Evolutionary conservation across 2,888 invertebrate genomes (phyloP).

Genomic region (Andrena camellia): DNA sequence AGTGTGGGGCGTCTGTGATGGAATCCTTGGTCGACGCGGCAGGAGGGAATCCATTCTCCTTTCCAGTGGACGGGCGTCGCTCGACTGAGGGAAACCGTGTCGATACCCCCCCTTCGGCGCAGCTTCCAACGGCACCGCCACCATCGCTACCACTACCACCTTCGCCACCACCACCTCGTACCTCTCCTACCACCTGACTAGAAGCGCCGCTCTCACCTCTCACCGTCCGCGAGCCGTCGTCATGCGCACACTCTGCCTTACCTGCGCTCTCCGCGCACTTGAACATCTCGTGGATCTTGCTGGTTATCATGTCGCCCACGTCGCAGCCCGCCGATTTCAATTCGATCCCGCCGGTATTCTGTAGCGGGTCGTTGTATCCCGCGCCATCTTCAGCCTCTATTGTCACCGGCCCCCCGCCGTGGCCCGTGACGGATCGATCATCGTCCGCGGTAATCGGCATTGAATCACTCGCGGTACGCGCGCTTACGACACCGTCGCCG

Average conservation of each 20-base stretch:
- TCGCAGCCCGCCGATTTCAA: slow-evolving; percentile 46
- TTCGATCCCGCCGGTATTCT: slow-evolving; percentile 33
- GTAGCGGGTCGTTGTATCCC: slow-evolving; percentile 52
- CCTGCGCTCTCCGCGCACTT: slow-evolving; percentile 71
- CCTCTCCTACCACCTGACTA: slow-evolving; percentile 66
- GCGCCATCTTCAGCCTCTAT: slow-evolving; percentile 38
- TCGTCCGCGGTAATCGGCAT: slow-evolving; percentile 26
- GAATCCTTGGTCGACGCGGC: slow-evolving; percentile 85
- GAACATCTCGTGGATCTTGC: slow-evolving; percentile 76
- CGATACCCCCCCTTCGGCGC: slow-evolving; percentile 69
- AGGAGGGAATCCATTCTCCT: slow-evolving; percentile 80
- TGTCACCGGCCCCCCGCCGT: slow-evolving; percentile 10
- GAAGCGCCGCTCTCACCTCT: slow-evolving; percentile 68
- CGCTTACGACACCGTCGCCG: slow-evolving; percentile 16
- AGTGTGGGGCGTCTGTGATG: slow-evolving; percentile 59
- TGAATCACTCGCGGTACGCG: slow-evolving; percentile 37
- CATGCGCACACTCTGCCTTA: slow-evolving; percentile 85
- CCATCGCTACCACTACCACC: slow-evolving; percentile 71
- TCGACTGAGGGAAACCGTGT: slow-evolving; percentile 84
- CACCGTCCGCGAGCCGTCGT: slow-evolving; percentile 66
- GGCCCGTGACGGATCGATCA: slow-evolving; percentile 38
- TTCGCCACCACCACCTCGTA: slow-evolving; percentile 57
- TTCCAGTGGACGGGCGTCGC: slow-evolving; percentile 83
- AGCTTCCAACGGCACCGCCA: slow-evolving; percentile 71
- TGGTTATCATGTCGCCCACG: slow-evolving; percentile 75